These are phyloP conservation scores for Hyperoplus lanceolatus DNA, from an alignment of 2,797 vertebrate species.

Conservation along the genomic window DNA sequence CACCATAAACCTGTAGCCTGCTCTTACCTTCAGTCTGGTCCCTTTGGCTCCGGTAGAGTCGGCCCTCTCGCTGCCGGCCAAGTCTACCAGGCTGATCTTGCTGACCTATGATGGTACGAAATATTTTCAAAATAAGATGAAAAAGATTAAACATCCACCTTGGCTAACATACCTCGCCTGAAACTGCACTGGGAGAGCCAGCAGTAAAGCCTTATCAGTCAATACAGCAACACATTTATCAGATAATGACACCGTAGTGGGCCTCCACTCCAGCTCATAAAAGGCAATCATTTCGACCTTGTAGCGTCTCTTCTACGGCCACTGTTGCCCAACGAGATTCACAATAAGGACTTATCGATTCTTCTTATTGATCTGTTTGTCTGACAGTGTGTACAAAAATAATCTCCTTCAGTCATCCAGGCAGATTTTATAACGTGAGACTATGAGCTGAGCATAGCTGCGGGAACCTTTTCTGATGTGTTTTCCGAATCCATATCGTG, in stretches of 20 bases:
- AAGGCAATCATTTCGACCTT: constrained; percentile 8
- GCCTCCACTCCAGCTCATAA: constrained; percentile 13
- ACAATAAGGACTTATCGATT: not conserved
- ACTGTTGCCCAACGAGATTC: not conserved
- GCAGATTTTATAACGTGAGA: not conserved
- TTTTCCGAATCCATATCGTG: constrained; percentile 91
- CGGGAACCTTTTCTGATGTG: constrained; percentile 93
- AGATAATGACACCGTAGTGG: not conserved
- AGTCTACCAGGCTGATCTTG: constrained; percentile 97
- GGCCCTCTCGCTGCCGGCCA: constrained; percentile 96
- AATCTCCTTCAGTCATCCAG: not conserved
- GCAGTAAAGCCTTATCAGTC: constrained; percentile 18
- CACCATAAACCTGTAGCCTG: not conserved
- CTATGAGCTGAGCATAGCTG: not conserved
- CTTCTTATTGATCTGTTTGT: constrained; percentile 37
- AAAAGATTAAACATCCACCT: constrained; percentile 12
- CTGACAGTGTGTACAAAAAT: not conserved
- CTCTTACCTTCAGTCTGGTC: constrained; percentile 94
- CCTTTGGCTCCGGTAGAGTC: constrained; percentile 99
- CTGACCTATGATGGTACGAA: constrained; percentile 88
- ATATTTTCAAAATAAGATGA: constrained; percentile 9
- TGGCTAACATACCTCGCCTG: constrained; percentile 10
- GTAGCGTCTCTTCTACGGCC: not conserved
- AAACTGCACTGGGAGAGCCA: not conserved
- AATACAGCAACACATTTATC: constrained; percentile 13